Evolutionary conservation across 1,140 invertebrate species (phyloP).

Genomic region (Drosophila pectinifera): DNA sequence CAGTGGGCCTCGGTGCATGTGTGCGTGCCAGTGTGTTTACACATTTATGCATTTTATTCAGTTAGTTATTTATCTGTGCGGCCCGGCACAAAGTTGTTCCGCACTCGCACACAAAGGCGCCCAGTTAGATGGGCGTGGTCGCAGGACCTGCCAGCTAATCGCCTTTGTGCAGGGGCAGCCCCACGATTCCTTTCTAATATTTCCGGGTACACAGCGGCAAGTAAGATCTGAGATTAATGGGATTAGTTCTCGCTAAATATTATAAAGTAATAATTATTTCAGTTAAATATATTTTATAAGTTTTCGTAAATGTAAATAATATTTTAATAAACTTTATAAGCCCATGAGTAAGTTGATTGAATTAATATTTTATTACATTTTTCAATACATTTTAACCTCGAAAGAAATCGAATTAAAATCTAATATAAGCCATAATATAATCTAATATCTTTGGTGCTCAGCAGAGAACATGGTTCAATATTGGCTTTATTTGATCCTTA

Average conservation of each 20-base stretch:
- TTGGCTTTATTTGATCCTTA: too few species aligned
- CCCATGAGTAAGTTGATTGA: too few species aligned
- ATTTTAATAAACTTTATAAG: too few species aligned
- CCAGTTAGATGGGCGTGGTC: slow-evolving; percentile 46
- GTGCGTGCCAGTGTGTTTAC: slow-evolving; percentile 43
- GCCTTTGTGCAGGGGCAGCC: slow-evolving; percentile 54
- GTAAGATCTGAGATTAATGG: neutral
- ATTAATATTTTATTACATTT: too few species aligned
- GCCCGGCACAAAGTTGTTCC: slow-evolving; percentile 59
- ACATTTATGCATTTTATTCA: slow-evolving; percentile 68
- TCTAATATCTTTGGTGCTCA: neutral
- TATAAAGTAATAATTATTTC: neutral
- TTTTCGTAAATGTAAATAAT: too few species aligned
- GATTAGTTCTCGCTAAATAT: neutral
- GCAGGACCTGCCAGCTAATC: slow-evolving; percentile 62
- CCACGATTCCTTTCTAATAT: neutral
- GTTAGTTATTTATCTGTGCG: slow-evolving; percentile 65
- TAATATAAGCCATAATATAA: too few species aligned
- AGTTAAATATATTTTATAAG: neutral
- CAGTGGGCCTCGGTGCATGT: slow-evolving; percentile 7
- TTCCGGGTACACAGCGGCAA: neutral
- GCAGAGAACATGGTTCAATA: neutral
- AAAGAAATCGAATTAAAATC: neutral
- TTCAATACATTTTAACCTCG: too few species aligned
- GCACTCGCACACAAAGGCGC: slow-evolving; percentile 49